Evolutionary conservation across 2,888 invertebrate species (phyloP), one percentile per base, ranked within the genome.

Genomic region (Acrobasis repandana): DNA sequence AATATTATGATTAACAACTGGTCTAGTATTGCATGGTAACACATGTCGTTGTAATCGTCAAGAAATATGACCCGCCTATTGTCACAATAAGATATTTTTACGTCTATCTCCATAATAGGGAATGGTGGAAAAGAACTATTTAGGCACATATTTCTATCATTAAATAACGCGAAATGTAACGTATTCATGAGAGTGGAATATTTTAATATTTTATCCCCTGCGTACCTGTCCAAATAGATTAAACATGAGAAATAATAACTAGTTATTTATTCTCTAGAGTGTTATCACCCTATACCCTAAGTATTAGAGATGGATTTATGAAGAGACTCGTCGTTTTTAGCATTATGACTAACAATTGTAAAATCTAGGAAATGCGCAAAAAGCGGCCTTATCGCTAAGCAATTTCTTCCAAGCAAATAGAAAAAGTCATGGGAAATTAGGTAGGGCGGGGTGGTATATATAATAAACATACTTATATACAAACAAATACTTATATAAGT

Each of bases 41-140:
- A 43, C 9, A 52, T 16, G 54, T 54, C 54, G 36, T 54, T 36
- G 54, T 43, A 38, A 38, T 18, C 38, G 18, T 54, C 54, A n/a
- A 54, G 43, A 54, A 20, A 54, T 36, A 54, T 16, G 20, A 43
- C 11, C 14, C 54, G n/a, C 38, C 38, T 20, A 18, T 38, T 18
- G 38, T 54, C 54, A 54, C 20, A 54, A 54, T 54, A 54, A 38
- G 43, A 54, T 54, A 54, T 38, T 54, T 54, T 54, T 38, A 36
- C 20, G 20, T 54, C 54, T 11, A 54, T 38, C 20, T 43, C 15
- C 54, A 54, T 54, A 54, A 54, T 54, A 54, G n/a, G 14, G 16
- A 16, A n/a, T 38, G 10, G 50, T 50, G 50, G 9, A 48, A 8
- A 16, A 28, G 28, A 28, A 28, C 28, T 28, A 28, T 28, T 28